A percentile compares a stretch with the other conserved stretches of the same genome.
Conservation (phyloP, 1,140 invertebrate species). For the Parasteatoda tepidariorum region DNA sequence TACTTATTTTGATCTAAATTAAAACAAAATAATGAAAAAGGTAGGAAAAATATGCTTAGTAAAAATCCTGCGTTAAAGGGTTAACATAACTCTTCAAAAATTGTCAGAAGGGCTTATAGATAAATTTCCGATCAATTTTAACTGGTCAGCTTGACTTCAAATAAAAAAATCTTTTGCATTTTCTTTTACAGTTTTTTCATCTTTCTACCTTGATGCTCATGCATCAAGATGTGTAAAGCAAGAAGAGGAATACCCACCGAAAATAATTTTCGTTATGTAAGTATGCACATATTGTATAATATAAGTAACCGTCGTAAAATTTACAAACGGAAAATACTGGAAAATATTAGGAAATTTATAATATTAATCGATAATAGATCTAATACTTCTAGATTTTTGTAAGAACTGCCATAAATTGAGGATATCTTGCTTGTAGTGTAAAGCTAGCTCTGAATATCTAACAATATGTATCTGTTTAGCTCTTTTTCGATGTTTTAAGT, state of each 20-base stretch:
- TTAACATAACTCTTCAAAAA: background rate
- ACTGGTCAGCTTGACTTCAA: background rate
- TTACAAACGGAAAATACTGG: background rate
- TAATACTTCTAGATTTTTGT: background rate
- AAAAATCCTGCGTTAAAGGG: no score
- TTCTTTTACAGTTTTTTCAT: background rate
- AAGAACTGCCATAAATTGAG: constrained; percentile 26
- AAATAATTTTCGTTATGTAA: constrained; percentile 39
- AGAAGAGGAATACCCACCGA: constrained; percentile 24
- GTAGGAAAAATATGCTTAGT: no score
- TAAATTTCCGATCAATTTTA: background rate
- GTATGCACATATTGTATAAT: background rate
- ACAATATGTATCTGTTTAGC: no score
- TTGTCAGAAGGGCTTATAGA: background rate
- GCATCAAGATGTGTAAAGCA: constrained; percentile 31
- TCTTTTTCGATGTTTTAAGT: no score
- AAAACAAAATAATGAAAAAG: background rate
- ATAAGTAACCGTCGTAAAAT: background rate
- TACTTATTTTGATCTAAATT: no score
- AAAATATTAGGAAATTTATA: background rate
- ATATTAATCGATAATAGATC: background rate
- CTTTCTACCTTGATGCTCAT: background rate
- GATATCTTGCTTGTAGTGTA: constrained; percentile 5
- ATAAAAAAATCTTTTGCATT: background rate
- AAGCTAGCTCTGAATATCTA: background rate